These are phyloP conservation scores for Ormyrus pomaceus DNA, from an alignment of 2,888 invertebrate species.

Conservation along the genomic window DNA sequence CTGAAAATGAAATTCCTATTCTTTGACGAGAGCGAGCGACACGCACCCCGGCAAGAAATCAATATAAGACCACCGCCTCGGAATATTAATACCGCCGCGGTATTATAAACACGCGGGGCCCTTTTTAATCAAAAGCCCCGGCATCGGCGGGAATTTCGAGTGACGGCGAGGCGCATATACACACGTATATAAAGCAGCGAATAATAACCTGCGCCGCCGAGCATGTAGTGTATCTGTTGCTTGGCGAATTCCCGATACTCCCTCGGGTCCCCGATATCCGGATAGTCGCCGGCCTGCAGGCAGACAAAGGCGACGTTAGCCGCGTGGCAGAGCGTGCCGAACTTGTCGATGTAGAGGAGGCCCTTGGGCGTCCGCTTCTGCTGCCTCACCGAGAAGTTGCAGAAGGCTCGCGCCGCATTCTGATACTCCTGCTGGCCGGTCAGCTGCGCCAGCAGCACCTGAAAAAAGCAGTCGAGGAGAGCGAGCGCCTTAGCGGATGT, in stretches of 20 bases:
- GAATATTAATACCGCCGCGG: too few relatives aligned
- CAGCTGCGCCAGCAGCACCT: constrained; percentile 77
- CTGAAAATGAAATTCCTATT: too few relatives aligned
- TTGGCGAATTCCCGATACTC: constrained; percentile 77
- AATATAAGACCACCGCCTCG: too few relatives aligned
- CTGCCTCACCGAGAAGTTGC: constrained; percentile 74
- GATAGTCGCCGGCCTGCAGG: constrained; percentile 73
- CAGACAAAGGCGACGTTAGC: constrained; percentile 79
- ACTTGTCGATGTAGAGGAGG: constrained; percentile 77
- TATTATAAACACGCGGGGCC: too few relatives aligned
- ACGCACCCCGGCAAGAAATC: too few relatives aligned
- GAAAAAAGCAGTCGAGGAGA: constrained; percentile 10
- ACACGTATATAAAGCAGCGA: background rate
- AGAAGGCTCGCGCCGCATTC: constrained; percentile 76
- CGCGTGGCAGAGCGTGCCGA: constrained; percentile 78
- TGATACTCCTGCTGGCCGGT: constrained; percentile 74
- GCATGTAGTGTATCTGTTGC: constrained; percentile 78
- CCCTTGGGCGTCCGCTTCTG: constrained; percentile 78
- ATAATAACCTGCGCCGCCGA: constrained; percentile 74
- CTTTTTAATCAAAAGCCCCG: background rate
- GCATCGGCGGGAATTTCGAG: background rate
- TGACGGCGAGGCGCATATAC: background rate
- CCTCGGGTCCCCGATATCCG: constrained; percentile 62
- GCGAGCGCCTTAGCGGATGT: background rate
- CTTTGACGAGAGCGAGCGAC: too few relatives aligned